Conservation (phyloP, 2,797 vertebrate genomes). For the Orientallactaga sibirica region DNA sequence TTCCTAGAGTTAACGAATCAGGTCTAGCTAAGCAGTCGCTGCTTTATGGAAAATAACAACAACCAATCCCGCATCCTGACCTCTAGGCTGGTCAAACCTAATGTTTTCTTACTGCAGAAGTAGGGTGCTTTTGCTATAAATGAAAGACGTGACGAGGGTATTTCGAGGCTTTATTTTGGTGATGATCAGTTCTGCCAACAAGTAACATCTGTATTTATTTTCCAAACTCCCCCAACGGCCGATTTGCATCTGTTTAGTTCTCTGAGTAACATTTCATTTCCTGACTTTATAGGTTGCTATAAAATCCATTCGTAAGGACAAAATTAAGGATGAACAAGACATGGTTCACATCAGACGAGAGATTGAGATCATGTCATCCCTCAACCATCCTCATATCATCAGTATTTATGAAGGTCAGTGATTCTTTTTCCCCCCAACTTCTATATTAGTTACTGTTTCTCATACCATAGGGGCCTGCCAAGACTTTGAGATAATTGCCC, state of each 20-base stretch:
- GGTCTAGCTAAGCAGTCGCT: neutral
- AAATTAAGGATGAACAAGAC: slow-evolving; percentile 95
- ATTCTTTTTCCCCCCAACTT: slow-evolving; percentile 65
- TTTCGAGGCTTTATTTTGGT: slow-evolving; percentile 83
- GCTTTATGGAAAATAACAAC: slow-evolving; percentile 15
- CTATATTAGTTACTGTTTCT: slow-evolving; percentile 75
- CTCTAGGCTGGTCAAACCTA: slow-evolving; percentile 65
- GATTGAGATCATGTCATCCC: slow-evolving; percentile 96
- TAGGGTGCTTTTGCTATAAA: slow-evolving; percentile 76
- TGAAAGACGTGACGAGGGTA: slow-evolving; percentile 73
- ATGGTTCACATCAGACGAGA: slow-evolving; percentile 94
- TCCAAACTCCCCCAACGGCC: slow-evolving; percentile 85
- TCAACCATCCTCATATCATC: slow-evolving; percentile 95
- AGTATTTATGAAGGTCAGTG: slow-evolving; percentile 95
- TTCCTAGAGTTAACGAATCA: slow-evolving; percentile 39
- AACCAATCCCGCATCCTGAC: neutral
- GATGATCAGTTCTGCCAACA: slow-evolving; percentile 85
- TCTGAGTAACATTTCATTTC: slow-evolving; percentile 90
- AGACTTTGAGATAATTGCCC: slow-evolving; percentile 78
- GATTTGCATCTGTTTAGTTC: slow-evolving; percentile 88
- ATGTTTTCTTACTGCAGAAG: slow-evolving; percentile 63
- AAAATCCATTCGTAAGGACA: slow-evolving; percentile 96
- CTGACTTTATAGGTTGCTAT: slow-evolving; percentile 94
- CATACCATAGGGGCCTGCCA: slow-evolving; percentile 72
- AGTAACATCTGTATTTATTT: slow-evolving; percentile 90